These are phyloP conservation scores for Anguilla japonica DNA, from an alignment of 2,113 vertebrate species.

Conservation along the genomic window DNA sequence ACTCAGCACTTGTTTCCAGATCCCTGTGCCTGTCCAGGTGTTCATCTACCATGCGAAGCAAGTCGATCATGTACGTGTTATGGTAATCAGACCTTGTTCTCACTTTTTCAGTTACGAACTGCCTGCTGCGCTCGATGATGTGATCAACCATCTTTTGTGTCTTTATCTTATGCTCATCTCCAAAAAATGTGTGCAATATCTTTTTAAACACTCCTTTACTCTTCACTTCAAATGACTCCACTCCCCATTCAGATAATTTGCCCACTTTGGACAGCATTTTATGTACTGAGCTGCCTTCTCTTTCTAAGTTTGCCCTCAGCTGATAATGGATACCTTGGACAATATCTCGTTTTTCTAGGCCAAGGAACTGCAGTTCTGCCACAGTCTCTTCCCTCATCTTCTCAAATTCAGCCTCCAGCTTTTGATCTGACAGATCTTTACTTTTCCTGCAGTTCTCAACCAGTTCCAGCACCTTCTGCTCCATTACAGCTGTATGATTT, in stretches of 20 bases:
- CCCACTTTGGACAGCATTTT: background rate
- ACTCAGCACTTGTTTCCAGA: background rate
- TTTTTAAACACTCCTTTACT: background rate
- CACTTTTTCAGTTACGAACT: conserved; percentile 16
- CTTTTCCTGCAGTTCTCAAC: conserved; percentile 27
- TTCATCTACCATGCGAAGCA: no score
- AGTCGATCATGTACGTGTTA: background rate
- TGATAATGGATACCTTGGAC: background rate
- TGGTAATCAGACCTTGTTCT: conserved; percentile 32
- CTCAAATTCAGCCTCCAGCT: conserved; percentile 33
- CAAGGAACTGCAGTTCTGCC: background rate
- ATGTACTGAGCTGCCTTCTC: background rate
- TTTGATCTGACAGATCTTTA: background rate
- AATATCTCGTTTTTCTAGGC: conserved; percentile 19
- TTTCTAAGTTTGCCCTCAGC: conserved; percentile 17
- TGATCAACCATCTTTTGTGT: background rate
- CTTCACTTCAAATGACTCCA: background rate
- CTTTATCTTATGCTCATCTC: background rate
- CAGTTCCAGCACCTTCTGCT: conserved; percentile 26
- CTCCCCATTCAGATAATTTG: conserved; percentile 21
- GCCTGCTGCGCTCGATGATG: conserved; percentile 11
- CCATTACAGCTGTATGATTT: conserved; percentile 30
- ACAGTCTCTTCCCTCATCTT: conserved; percentile 38
- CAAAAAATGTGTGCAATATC: background rate
- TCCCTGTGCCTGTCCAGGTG: background rate